Conservation (phyloP, 2,888 invertebrate genomes). For the Heteropelma amictum region DNA sequence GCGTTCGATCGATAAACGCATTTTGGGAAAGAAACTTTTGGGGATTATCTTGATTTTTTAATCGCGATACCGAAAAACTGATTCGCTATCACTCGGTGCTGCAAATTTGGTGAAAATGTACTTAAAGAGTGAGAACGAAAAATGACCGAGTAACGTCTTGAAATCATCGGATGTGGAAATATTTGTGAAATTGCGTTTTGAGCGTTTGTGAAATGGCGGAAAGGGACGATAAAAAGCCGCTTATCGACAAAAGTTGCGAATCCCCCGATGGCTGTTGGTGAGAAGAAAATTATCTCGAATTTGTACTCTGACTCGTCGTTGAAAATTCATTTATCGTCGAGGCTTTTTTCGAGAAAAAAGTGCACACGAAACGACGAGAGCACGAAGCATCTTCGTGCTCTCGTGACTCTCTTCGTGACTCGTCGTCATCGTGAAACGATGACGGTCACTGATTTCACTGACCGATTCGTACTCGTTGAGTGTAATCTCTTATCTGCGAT, state of each 20-base stretch:
- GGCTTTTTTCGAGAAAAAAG: neutral
- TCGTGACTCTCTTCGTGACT: no score
- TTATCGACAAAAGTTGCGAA: constrained; percentile 53
- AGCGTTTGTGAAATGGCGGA: constrained; percentile 26
- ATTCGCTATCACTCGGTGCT: no score
- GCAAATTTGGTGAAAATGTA: no score
- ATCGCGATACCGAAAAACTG: neutral
- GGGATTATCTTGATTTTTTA: no score
- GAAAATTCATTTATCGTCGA: neutral
- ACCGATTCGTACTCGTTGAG: no score
- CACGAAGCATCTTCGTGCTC: no score
- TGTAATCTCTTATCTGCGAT: no score
- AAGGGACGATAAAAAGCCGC: constrained; percentile 54
- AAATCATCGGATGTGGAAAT: neutral
- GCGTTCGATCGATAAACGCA: neutral
- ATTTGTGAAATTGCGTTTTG: neutral
- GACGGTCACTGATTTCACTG: no score
- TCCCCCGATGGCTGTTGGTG: constrained; percentile 62
- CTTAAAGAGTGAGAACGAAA: no score
- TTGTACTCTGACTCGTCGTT: neutral
- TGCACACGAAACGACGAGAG: no score
- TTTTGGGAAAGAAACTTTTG: neutral
- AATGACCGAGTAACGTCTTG: neutral
- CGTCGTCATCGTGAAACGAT: no score
- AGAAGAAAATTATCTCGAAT: constrained; percentile 49